Conservation (phyloP, 1,140 invertebrate species). For the Hormaphis cornu region DNA sequence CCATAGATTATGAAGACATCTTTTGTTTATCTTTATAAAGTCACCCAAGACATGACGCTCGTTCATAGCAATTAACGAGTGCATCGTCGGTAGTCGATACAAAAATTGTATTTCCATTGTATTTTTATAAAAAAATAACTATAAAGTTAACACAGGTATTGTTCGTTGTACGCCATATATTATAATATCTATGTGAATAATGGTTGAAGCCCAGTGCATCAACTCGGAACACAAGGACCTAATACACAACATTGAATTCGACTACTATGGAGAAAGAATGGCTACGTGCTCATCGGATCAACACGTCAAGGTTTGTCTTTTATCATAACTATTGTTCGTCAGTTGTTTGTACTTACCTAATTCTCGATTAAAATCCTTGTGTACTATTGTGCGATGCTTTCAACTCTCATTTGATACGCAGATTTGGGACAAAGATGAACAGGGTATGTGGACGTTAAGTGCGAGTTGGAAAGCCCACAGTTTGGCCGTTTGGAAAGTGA, state of each 20-base stretch:
- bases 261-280: constrained; percentile 92
- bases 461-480: constrained; percentile 93
- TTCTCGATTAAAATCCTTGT: no score
- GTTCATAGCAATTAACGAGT: no score
- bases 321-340: neutral
- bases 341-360: no score
- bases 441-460: constrained; percentile 76
- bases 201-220: constrained; percentile 81
- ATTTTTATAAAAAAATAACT: no score
- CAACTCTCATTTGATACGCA: constrained; percentile 41
- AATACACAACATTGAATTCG: constrained; percentile 94
- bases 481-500: constrained; percentile 96
- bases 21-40: no score
- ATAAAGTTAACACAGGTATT: neutral
- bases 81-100: no score
- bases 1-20: no score
- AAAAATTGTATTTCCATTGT: no score
- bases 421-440: constrained; percentile 88
- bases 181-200: constrained; percentile 41
- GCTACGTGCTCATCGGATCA: constrained; percentile 97
- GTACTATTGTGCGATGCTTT: neutral
- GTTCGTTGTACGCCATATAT: neutral
- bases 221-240: constrained; percentile 91
- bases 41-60: no score
- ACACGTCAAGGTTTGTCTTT: constrained; percentile 72